Conservation (phyloP, 2,113 vertebrate species). For the Paraplagusia blochii region DNA sequence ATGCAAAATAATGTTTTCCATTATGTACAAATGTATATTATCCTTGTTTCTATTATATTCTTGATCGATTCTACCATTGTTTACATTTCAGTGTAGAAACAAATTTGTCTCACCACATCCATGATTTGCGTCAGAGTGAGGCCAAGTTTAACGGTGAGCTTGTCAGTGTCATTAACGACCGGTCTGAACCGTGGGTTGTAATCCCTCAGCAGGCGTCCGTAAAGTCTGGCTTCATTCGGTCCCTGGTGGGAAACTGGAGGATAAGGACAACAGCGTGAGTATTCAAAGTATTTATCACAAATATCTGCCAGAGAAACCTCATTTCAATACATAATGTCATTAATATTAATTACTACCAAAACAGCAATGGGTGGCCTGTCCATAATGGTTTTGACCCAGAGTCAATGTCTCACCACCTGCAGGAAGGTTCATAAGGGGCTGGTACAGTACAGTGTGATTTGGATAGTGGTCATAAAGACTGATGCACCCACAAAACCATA, state of each 20-base stretch:
- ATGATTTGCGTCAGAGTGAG: slow-evolving; percentile 93
- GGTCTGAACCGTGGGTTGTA: slow-evolving; percentile 89
- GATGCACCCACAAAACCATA: too few relatives aligned
- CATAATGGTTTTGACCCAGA: too few relatives aligned
- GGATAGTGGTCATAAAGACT: too few relatives aligned
- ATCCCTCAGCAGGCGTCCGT: slow-evolving; percentile 78
- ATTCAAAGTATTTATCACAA: background rate
- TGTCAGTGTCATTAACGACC: slow-evolving; percentile 86
- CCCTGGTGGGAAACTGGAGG: slow-evolving; percentile 86
- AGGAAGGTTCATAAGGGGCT: too few relatives aligned
- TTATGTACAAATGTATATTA: background rate
- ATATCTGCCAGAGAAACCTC: background rate
- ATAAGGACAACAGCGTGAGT: background rate
- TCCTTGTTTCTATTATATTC: too few relatives aligned
- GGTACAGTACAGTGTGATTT: too few relatives aligned
- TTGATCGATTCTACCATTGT: too few relatives aligned
- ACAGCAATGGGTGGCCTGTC: too few relatives aligned
- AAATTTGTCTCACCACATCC: slow-evolving; percentile 84
- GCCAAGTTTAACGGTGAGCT: slow-evolving; percentile 85
- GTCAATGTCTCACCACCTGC: too few relatives aligned
- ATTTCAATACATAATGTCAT: too few relatives aligned
- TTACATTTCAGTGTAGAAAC: background rate
- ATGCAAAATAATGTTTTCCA: slow-evolving; percentile 1
- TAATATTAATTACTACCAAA: too few relatives aligned
- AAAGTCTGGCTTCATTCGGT: slow-evolving; percentile 85